These are phyloP conservation scores for Caenorhabditis japonica DNA, from an alignment of 2,888 invertebrate genomes.

Conservation along the genomic window DNA sequence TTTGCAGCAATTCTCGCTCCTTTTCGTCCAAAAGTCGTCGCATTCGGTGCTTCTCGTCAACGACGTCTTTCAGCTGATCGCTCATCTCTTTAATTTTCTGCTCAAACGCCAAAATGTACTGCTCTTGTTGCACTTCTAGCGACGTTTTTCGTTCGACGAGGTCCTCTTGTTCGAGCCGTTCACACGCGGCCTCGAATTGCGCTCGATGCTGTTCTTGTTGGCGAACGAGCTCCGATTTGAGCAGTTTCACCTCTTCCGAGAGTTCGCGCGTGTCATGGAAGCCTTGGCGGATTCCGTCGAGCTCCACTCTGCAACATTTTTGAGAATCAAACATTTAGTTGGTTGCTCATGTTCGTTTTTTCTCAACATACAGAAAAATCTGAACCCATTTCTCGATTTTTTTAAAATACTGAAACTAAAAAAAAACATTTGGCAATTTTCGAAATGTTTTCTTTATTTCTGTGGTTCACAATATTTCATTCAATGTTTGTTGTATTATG, in stretches of 20 bases:
- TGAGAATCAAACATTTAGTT: background rate
- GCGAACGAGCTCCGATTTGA: constrained; percentile 20
- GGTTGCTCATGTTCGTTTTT: too few species aligned
- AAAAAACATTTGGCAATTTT: too few species aligned
- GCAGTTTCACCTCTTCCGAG: constrained; percentile 25
- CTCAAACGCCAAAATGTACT: constrained; percentile 58
- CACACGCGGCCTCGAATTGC: constrained; percentile 33
- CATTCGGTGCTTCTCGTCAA: constrained; percentile 7
- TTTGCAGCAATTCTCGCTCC: constrained; percentile 36
- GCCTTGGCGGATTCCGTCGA: constrained; percentile 29
- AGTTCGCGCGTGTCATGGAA: constrained; percentile 33
- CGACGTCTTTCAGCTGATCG: constrained; percentile 29
- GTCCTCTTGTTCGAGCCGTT: constrained; percentile 47
- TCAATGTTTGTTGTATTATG: too few species aligned
- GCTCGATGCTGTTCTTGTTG: constrained; percentile 29
- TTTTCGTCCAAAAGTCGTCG: background rate
- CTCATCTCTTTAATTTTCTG: constrained; percentile 40
- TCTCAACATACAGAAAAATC: too few species aligned
- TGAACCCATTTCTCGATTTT: too few species aligned
- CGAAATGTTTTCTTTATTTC: too few species aligned
- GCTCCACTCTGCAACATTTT: constrained; percentile 35
- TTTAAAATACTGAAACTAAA: too few species aligned
- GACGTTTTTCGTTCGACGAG: constrained; percentile 51
- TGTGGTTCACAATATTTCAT: too few species aligned
- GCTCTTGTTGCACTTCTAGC: constrained; percentile 57